Base-by-base conservation (phyloP, 2,888 invertebrate species). In the Tetrapedia diversipes region DNA sequence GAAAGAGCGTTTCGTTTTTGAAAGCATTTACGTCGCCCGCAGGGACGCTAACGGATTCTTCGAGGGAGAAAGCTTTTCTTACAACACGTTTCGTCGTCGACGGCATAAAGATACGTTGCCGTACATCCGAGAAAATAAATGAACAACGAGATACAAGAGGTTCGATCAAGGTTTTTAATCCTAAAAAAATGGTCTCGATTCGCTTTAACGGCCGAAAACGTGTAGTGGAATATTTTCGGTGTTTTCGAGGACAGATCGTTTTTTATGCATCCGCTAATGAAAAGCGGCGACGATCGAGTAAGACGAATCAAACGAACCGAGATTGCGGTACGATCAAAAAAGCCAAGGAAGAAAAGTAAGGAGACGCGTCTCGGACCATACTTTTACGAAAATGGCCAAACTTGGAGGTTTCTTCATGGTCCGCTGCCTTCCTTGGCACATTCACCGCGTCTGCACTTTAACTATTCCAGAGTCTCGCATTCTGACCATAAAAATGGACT, bases 391-490 rank as follows among this genome's bases (percentile, higher is more conserved):
- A 61, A 70, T 70, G 45, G 57, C 34, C 60, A 32, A 76, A 77
- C 59, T 65, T 70, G 39, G 41, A 8, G 45, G 54, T 77, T 70
- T 29, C 60, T 65, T 77, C 70, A 61, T 61, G 77, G 65, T 65
- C 60, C 51, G 65, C 32, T 61, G 70, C 65, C 77, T 77, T 65
- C 61, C 51, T 77, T 77, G 77, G 77, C 77, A 77, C 77, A 60
- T 47, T 77, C 64, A 1, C n/a, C 37, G 49, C 60, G 24, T 49
- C 59, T 29, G 34, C 37, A 27, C 64, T 69, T 77, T 59, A 69
- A 77, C 77, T 77, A 51, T 75, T 61, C 47, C 65, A 45, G 53
- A 45, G 32, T 51, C 63, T 64, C 53, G 43, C 66, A n/a, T 24
- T 11, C 41, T 45, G 49, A 29, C 43, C 45, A 24, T 67, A 68